Evolutionary conservation across 2,797 vertebrate genomes (phyloP), one percentile per base, ranked within the genome.

Genomic region (Xerus rutilus): DNA sequence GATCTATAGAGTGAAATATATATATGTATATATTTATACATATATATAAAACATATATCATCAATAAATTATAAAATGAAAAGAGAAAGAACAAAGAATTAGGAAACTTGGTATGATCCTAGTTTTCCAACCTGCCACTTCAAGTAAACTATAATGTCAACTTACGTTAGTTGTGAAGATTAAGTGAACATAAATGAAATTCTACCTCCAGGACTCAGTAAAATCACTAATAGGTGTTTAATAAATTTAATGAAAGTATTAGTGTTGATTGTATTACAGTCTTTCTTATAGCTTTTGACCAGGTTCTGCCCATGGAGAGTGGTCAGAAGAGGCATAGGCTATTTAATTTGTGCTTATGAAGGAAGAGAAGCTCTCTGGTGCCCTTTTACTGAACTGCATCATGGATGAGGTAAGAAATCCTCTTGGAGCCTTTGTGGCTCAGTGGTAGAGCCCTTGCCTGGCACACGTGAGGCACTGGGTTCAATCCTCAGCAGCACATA

Each of bases 121-220:
- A 43, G 21, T 81, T 93, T 92, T 77, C 49, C 54, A 95, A 77
- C 25, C 12, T 76, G 15, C 82, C 64, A 93, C n/a, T 83, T 77
- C 11, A 88, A 93, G 11, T 91, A 47, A 62, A 4, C 4, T 62
- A 10, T 78, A 81, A 64, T 43, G 59, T 52, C 76, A 32, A 13
- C 76, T 12, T 76, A 54, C 54, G 20, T 59, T 67, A 84, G 15
- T 52, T 72, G 12, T 79, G 18, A 95, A 65, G 45, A 57, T 65
- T 82, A 83, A 83, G 77, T 39, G 14, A 85, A 93, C 86, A 82
- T 70, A 45, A 73, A 47, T 4, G 79, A 67, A 86, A 57, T 49
- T 78, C 30, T 54, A 70, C 6, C 59, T 67, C 32, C 47, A 45
- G 28, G 52, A 11, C 28, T 85, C 59, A 89, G 39, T 67, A 47